Evolutionary conservation across 1,140 invertebrate genomes (phyloP), one percentile per base, ranked within the genome.

Genomic region (Heliothis subflexa): DNA sequence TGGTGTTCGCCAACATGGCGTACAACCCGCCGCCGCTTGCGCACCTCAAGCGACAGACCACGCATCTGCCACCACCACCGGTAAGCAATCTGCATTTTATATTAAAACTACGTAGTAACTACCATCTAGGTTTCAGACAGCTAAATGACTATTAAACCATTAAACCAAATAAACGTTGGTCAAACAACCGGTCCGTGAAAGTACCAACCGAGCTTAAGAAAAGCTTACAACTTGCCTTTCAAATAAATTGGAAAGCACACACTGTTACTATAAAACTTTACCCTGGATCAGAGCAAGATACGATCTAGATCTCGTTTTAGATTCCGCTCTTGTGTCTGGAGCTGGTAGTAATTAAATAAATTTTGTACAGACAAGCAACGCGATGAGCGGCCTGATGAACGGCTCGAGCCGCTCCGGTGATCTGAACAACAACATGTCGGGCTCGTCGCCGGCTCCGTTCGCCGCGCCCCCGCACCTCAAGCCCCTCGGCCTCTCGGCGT

Each of bases 1-100:
- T 98, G 92, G 97, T 98, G 55, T 98, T 98, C 91, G 97, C 98
- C 54, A 98, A 97, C 88, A 98, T 99, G 97, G 97, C 98, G 40
- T 97, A 98, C 94, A 98, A 98, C 90, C 98, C 98, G 62, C 97
- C 97, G 57, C 97, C 97, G 54, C 95, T 98, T 55, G 97, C 97
- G 59, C 98, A 99, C 92, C 96, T 99, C 73, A 98, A 99, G 92
- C 95, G 98, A 83, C 97, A 98, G 91, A 96, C 97, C 18, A 97
- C 96, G 12, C 94, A 95, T 66, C 82, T 95, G 47, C 93, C 94
- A 10, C 94, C 94, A 16, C 92, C 94, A 62, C 91, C 92, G 84
- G 93, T 94, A 89, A 91, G 70, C 66, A 33, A 52, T 25, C 11
- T 4, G 18, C 50, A 52, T 5, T 5, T 40, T 5, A 40, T 40